A percentile compares a stretch with the other conserved stretches of the same genome.
Evolutionary conservation across 1,140 invertebrate genomes (phyloP).

Genomic region (Drosophila simulans): DNA sequence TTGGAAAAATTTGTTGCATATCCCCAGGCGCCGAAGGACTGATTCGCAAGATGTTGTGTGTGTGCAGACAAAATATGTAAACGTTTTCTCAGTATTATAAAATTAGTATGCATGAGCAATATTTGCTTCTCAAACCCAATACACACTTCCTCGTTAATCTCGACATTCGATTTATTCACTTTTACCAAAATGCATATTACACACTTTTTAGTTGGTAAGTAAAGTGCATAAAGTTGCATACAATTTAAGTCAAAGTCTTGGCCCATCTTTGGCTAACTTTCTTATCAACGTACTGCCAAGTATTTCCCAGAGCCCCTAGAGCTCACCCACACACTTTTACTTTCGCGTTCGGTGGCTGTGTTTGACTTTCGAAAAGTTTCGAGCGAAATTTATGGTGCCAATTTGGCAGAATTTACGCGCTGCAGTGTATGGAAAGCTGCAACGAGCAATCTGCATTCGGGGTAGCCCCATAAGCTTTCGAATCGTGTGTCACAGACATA

Average conservation of each 20-base stretch:
- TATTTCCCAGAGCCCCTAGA: slow-evolving; percentile 7
- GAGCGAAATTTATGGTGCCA: slow-evolving; percentile 61
- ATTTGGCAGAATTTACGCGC: slow-evolving; percentile 75
- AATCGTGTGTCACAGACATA: slow-evolving; percentile 58
- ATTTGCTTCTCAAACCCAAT: background rate
- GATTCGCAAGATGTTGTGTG: background rate
- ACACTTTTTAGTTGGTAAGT: background rate
- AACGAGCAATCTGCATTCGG: slow-evolving; percentile 29
- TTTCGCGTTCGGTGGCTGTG: slow-evolving; percentile 17
- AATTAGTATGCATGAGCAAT: background rate
- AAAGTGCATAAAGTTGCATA: slow-evolving; percentile 1
- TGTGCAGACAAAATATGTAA: background rate
- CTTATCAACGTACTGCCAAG: slow-evolving; percentile 44
- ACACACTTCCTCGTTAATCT: no score
- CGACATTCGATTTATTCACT: no score
- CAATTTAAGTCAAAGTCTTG: slow-evolving; percentile 2
- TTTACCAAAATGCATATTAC: background rate
- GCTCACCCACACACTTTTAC: background rate
- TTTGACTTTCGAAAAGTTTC: slow-evolving; percentile 52
- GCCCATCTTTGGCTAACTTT: slow-evolving; percentile 18
- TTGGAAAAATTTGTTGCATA: background rate
- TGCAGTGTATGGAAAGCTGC: slow-evolving; percentile 25
- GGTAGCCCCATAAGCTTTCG: slow-evolving; percentile 11
- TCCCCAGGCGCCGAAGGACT: background rate
- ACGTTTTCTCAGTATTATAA: background rate